These are phyloP conservation scores for Danaus chrysippus DNA, from an alignment of 2,888 invertebrate species.

Conservation along the genomic window DNA sequence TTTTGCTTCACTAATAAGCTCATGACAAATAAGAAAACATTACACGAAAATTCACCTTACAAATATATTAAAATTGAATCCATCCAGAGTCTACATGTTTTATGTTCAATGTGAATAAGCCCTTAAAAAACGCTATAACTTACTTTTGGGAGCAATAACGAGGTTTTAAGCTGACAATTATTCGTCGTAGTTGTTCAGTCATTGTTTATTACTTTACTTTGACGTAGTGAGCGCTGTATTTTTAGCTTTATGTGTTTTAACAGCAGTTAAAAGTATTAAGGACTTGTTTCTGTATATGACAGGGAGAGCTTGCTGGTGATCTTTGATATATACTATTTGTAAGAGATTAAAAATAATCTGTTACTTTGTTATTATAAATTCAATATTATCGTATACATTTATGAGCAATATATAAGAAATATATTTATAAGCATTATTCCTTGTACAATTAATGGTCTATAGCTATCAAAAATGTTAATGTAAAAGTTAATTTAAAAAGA, in stretches of 20 bases:
- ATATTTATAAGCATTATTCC: too few relatives aligned
- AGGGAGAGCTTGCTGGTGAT: slow-evolving; percentile 8
- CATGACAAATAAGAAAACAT: too few relatives aligned
- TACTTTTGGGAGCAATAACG: slow-evolving; percentile 50
- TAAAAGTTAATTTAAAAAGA: slow-evolving; percentile 8
- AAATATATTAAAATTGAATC: too few relatives aligned
- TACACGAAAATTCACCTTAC: too few relatives aligned
- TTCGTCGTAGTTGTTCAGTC: slow-evolving; percentile 53
- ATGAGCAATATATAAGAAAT: too few relatives aligned
- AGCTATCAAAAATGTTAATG: neutral
- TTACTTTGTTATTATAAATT: neutral
- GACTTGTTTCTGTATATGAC: slow-evolving; percentile 33
- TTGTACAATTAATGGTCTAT: too few relatives aligned
- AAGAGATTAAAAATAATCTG: neutral
- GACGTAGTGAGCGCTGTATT: slow-evolving; percentile 54
- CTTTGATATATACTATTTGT: too few relatives aligned
- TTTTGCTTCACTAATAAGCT: too few relatives aligned
- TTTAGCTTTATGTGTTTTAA: slow-evolving; percentile 63
- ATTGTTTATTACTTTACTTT: slow-evolving; percentile 59
- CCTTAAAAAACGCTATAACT: slow-evolving; percentile 51
- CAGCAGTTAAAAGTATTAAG: slow-evolving; percentile 47
- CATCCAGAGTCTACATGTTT: neutral
- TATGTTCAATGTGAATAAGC: neutral
- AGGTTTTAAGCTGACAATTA: slow-evolving; percentile 64
- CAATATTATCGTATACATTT: too few relatives aligned